A percentile compares a stretch with the other conserved stretches of the same genome.
phyloP scores from a whole-genome alignment of 2,113 vertebrate species.

The Cairina moschata region DNA sequence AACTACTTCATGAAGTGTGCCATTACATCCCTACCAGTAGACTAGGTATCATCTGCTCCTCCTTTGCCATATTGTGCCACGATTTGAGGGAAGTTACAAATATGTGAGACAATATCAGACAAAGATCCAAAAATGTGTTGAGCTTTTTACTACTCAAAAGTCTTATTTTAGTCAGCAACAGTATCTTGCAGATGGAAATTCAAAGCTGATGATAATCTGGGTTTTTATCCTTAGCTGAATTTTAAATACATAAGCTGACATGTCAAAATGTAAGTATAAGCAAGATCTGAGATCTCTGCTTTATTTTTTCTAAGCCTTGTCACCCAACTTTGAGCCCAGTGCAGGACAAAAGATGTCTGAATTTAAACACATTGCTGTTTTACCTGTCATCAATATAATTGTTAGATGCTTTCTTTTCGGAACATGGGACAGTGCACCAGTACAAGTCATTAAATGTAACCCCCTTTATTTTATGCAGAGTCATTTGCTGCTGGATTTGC shows the following conservation, averaged over 20 bases:
- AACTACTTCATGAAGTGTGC: neutral
- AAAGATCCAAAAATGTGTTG: neutral
- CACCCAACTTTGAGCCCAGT: neutral
- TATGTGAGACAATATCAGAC: neutral
- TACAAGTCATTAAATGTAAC: conserved; percentile 36
- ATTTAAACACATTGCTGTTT: conserved; percentile 17
- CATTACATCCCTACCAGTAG: neutral
- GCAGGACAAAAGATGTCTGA: neutral
- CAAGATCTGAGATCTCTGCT: neutral
- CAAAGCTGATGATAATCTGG: neutral
- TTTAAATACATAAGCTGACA: neutral
- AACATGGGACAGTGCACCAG: neutral
- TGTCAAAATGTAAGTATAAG: conserved; percentile 10
- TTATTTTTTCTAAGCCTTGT: neutral
- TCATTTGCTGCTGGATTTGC: conserved; percentile 53
- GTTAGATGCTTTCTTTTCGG: neutral
- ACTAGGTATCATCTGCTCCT: neutral
- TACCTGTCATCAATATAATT: neutral
- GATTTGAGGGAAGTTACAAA: neutral
- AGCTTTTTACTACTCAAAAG: neutral
- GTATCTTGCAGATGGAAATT: neutral
- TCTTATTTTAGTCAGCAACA: neutral
- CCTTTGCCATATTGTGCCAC: neutral
- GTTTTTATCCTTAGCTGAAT: neutral
- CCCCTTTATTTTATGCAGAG: conserved; percentile 16